Base-by-base conservation (phyloP, 2,113 vertebrate species). In the Antennarius striatus region DNA sequence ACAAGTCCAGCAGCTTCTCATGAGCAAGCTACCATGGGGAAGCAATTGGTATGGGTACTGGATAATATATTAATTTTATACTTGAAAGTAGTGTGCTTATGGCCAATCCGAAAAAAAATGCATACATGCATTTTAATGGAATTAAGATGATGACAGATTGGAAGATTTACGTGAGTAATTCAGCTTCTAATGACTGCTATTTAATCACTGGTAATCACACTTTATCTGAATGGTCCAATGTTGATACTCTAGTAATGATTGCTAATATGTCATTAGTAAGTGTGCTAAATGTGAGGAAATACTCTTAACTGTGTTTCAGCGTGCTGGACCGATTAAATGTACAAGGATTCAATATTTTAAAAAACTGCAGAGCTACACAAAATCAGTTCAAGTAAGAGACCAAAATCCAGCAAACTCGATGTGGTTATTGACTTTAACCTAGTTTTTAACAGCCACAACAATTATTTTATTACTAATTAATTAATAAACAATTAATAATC, bases 101-200 rank as follows among this genome's bases (percentile, higher is more conserved):
- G 71, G 68, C 60, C 14, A 71, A 56, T 30, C 2, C 4, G 2
- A 36, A 36, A 36, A 22, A 36, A 36, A 63, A 70, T 81, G 67
- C 66, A 70, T 60, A 79, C 76, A 22, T 79, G 72, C 75, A 79
- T 81, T 70, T 81, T 70, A 36, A 68, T 66, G 43, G 51, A 64
- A 79, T 79, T 79, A 73, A 49, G 53, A 65, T 49, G 59, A 58
- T 60, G 55, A 60, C 30, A 57, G 64, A 78, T 53, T 55, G 47
- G 4, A 61, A 72, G 55, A 73, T 56, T 71, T 57, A 64, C 58
- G 57, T 42, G 43, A 54, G 14, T 55, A 62, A 49, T 46, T 36
- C 7, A 51, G 39, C 32, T 58, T 60, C 43, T 71, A 56, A 47
- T 56, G 49, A 12, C 22, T 64, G n/a, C 49, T 39, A 56, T 52